Evolutionary conservation across 1,140 invertebrate species (phyloP).

Genomic region (Dufourea novaeangliae): DNA sequence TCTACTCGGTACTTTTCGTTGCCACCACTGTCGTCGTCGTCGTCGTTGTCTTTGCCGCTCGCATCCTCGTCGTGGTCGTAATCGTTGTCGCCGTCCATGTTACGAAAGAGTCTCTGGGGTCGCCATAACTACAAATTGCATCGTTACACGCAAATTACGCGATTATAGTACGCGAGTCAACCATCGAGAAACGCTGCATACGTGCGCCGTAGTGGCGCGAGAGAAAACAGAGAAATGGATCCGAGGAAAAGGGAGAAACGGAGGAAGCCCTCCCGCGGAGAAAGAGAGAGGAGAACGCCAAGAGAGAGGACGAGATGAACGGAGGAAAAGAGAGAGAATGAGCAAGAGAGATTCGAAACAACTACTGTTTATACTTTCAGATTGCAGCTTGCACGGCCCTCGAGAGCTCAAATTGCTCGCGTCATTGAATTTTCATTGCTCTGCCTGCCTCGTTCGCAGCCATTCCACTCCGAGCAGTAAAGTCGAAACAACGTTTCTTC

Average conservation of each 20-base stretch:
- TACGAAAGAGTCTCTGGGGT: slow-evolving; percentile 50
- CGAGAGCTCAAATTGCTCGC: slow-evolving; percentile 66
- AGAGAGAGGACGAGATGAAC: slow-evolving; percentile 24
- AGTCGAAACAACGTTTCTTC: slow-evolving; percentile 19
- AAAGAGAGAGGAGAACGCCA: slow-evolving; percentile 19
- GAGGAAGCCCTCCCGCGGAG: not conserved
- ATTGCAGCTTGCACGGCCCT: slow-evolving; percentile 61
- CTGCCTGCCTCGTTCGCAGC: slow-evolving; percentile 43
- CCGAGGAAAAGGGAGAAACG: slow-evolving; percentile 24
- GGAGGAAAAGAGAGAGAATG: slow-evolving; percentile 15
- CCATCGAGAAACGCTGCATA: slow-evolving; percentile 54
- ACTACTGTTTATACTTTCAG: slow-evolving; percentile 73
- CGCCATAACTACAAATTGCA: slow-evolving; percentile 75
- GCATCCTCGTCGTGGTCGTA: slow-evolving; percentile 24
- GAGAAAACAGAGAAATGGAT: slow-evolving; percentile 39
- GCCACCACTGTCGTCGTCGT: slow-evolving; percentile 1
- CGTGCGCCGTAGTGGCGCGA: slow-evolving; percentile 40
- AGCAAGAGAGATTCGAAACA: slow-evolving; percentile 39
- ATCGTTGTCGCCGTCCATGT: slow-evolving; percentile 46
- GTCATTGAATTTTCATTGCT: slow-evolving; percentile 73
- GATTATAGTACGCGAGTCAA: slow-evolving; percentile 68
- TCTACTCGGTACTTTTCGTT: not conserved
- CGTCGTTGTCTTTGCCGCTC: slow-evolving; percentile 24
- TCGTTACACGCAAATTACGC: slow-evolving; percentile 78
- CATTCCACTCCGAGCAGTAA: slow-evolving; percentile 43